phyloP scores from a whole-genome alignment of 2,888 invertebrate species.

The Caenorhabditis sp. region DNA sequence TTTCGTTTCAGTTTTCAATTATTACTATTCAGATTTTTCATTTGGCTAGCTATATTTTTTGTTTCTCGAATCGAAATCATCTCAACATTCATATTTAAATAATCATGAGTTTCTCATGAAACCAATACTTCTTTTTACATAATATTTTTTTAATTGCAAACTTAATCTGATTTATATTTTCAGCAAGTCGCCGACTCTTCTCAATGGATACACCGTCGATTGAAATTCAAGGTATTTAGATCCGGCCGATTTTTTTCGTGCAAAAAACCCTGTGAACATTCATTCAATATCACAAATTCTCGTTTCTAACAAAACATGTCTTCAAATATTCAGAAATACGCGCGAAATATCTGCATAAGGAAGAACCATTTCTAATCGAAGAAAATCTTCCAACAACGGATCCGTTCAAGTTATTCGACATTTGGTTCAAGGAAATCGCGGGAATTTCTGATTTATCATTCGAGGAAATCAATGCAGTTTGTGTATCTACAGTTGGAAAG shows the following conservation, averaged over 20 bases:
- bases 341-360: conserved; percentile 50
- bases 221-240: conserved; percentile 40
- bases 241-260: background rate
- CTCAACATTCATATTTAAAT: too few relatives aligned
- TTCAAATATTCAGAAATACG: conserved; percentile 41
- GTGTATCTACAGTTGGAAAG: conserved; percentile 62
- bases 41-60: too few relatives aligned
- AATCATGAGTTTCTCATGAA: too few relatives aligned
- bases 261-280: too few relatives aligned
- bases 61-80: too few relatives aligned
- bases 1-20: too few relatives aligned
- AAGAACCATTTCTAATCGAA: conserved; percentile 62
- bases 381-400: conserved; percentile 49
- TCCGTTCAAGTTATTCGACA: conserved; percentile 66
- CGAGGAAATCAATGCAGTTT: conserved; percentile 69
- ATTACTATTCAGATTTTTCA: too few relatives aligned
- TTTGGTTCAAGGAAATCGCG: conserved; percentile 63
- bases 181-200: background rate
- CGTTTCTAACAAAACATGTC: too few relatives aligned
- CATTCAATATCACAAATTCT: too few relatives aligned
- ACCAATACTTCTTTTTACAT: too few relatives aligned
- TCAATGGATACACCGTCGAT: conserved; percentile 41
- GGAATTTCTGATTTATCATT: conserved; percentile 48
- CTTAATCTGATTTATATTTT: background rate
- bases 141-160: background rate